Evolutionary conservation across 2,888 invertebrate genomes (phyloP).

Genomic region (Idaea aversata): DNA sequence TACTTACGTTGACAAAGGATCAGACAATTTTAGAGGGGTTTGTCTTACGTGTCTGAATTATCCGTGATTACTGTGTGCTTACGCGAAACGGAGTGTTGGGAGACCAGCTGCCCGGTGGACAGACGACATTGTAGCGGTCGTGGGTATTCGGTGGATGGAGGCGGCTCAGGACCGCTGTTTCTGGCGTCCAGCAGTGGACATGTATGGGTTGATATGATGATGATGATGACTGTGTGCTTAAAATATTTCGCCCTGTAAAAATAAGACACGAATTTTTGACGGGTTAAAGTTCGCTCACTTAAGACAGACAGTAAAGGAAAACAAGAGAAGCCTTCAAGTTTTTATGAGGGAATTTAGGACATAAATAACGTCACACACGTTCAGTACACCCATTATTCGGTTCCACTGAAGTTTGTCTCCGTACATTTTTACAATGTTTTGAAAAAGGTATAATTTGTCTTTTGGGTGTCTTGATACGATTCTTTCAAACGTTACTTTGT

Average conservation of each 20-base stretch:
- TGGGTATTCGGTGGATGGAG: no score
- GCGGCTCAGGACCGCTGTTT: no score
- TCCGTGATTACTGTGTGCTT: background rate
- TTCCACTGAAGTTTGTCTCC: slow-evolving; percentile 57
- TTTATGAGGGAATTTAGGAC: slow-evolving; percentile 67
- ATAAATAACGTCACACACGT: slow-evolving; percentile 72
- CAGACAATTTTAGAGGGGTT: slow-evolving; percentile 9
- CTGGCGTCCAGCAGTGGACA: no score
- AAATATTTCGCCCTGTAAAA: background rate
- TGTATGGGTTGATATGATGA: no score
- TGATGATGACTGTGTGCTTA: background rate
- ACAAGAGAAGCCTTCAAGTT: slow-evolving; percentile 52
- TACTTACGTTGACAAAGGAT: slow-evolving; percentile 8
- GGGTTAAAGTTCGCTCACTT: background rate
- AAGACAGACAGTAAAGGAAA: slow-evolving; percentile 39
- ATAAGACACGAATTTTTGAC: background rate
- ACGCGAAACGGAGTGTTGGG: no score
- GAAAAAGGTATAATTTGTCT: slow-evolving; percentile 58
- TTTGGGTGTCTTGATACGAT: slow-evolving; percentile 36
- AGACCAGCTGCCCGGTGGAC: no score
- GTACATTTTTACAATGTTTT: slow-evolving; percentile 65
- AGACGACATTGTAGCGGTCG: no score
- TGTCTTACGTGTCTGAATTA: background rate
- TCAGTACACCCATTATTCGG: slow-evolving; percentile 70
- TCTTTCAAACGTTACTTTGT: slow-evolving; percentile 26